Base-by-base conservation (phyloP, 1,140 invertebrate genomes). In the Calephelis virginiensis region DNA sequence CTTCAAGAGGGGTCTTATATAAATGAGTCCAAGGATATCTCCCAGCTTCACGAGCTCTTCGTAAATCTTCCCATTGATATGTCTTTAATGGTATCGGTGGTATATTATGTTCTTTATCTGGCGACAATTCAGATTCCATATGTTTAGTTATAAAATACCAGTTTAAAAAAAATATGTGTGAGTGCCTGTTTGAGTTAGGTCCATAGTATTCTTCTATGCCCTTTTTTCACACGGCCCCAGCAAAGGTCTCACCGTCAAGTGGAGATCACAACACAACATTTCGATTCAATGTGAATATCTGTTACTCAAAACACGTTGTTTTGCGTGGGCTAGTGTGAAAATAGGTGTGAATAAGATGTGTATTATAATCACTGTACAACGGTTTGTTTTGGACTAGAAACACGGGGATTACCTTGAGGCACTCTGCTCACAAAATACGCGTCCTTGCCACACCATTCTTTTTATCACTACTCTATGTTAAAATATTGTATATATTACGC, bases 1-100 rank as follows among this genome's bases (percentile, higher is more conserved):
- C 92, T 75, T 92, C 89, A 14, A 93, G 67, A 0, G 92, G 92
- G 28, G 83, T 83, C 73, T 93, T 93, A 67, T 93, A 85, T 10
- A 95, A 80, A 81, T 94, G 92, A 14, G 95, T 95, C 94, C 94
- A 95, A 66, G 95, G 95, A 78, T 95, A 95, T 49, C 92, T 93
- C 68, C 95, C 95, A 75, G 92, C 85, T 67, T 88, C 82, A 84
- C 86, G 88, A 69, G 93, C 91, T 78, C 94, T 89, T 73, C 92
- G 85, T 10, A 95, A 82, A 89, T 95, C 95, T 86, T 95, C 94
- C 95, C 95, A 95, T 91, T 93, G 92, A 86, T 95, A 95, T 40
- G 94, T 95, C 81, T 94, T 93, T 76, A 94, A 89, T 38, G 94
- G 94, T 74, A 94, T 91, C 69, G 92, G 92, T 72, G 94, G 93